A percentile compares a stretch with the other conserved stretches of the same genome.
These are phyloP conservation scores for Brachymystax lenok DNA, from an alignment of 2,797 vertebrate species.

Conservation along the genomic window DNA sequence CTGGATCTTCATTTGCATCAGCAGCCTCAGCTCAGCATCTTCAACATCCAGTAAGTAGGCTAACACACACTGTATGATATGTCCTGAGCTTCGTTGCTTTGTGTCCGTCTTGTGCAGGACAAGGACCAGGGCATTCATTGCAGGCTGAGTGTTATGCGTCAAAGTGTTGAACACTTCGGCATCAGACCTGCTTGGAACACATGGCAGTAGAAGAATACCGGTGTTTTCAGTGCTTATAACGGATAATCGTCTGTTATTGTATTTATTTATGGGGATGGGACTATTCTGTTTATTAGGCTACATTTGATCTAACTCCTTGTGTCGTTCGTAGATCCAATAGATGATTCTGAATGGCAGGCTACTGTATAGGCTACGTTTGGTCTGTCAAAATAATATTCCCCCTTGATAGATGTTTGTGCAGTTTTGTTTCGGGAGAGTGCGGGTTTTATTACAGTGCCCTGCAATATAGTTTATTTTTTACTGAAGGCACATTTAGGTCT, in stretches of 20 bases:
- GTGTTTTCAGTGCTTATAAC: background rate
- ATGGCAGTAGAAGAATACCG: background rate
- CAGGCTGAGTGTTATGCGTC: conserved; percentile 14
- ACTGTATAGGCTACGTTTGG: background rate
- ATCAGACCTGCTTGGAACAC: background rate
- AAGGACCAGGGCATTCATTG: background rate
- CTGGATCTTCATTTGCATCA: conserved; percentile 54
- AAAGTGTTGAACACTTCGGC: conserved; percentile 12
- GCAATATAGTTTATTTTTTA: background rate
- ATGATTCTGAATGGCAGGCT: background rate
- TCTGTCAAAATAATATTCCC: background rate
- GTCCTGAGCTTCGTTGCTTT: conserved; percentile 2
- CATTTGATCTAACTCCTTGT: background rate
- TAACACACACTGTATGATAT: background rate
- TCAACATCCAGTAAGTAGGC: conserved; percentile 72
- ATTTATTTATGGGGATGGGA: background rate
- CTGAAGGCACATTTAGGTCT: background rate
- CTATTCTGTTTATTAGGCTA: background rate
- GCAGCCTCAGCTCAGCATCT: conserved; percentile 49
- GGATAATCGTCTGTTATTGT: background rate
- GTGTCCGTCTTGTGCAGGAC: conserved; percentile 4
- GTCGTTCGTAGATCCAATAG: background rate
- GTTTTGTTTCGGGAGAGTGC: background rate
- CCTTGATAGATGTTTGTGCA: background rate
- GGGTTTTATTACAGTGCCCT: background rate